Conservation (phyloP, 2,888 invertebrate genomes). For the Cyclophora punctaria region DNA sequence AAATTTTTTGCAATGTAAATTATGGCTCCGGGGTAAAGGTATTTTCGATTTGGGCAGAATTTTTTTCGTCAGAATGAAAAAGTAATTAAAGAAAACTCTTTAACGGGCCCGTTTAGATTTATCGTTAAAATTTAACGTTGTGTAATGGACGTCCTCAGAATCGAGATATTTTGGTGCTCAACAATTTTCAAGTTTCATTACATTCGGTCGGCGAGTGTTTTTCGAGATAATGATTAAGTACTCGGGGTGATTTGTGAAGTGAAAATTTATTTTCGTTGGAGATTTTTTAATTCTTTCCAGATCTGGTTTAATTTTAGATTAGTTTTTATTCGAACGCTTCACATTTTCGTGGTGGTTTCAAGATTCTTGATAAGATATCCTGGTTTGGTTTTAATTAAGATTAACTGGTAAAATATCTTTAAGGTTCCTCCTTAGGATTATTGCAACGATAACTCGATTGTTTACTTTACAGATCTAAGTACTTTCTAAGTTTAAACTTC, state of each 20-base stretch:
- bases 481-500: no score
- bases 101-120: constrained; percentile 22
- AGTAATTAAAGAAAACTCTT: constrained; percentile 26
- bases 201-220: constrained; percentile 12
- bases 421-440: no score
- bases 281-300: no score
- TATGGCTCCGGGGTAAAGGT: constrained; percentile 2
- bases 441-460: no score
- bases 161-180: constrained; percentile 19
- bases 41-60: constrained; percentile 16
- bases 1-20: not conserved
- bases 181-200: constrained; percentile 24
- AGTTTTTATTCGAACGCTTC: no score
- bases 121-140: constrained; percentile 22
- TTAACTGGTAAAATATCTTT: no score
- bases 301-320: no score
- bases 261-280: not conserved
- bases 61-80: constrained; percentile 23
- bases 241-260: constrained; percentile 14
- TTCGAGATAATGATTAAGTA: constrained; percentile 18
- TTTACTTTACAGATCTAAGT: no score
- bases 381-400: no score
- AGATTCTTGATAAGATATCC: no score
- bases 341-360: not conserved
- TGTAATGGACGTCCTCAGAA: constrained; percentile 16